Base-by-base conservation (phyloP, 2,113 vertebrate genomes). In the Regulus satrapa region DNA sequence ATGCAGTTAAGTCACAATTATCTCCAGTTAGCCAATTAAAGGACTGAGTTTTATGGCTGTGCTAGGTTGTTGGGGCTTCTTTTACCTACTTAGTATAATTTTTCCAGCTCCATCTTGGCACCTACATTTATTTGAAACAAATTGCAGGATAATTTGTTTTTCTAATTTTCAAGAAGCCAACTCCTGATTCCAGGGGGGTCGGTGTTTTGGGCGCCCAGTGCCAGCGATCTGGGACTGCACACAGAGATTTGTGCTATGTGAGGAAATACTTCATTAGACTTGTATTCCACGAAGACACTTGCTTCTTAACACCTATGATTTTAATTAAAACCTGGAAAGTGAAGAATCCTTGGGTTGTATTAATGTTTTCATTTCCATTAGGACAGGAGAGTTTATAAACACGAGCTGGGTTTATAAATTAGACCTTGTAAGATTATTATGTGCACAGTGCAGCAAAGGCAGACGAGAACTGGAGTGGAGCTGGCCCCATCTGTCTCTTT, bases 301-400 rank as follows among this genome's bases (percentile, higher is more conserved):
- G 69, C 96, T 98, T 97, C 97, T 98, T 97, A 98, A 98, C 34
- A 97, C 98, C 98, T 97, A 94, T 97, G 97, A 98, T 98, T 98
- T 98, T 98, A 98, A 98, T 98, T 98, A 98, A 98, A 98, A 98
- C 97, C 97, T 97, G 97, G 93, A 97, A 98, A 98, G 96, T 97
- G 97, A 98, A 98, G 97, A 98, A 98, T 98, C 96, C 95, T 98
- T 90, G 97, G 97, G 95, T 97, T 97, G 93, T 98, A 98, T 98
- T 98, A 98, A 98, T 98, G 98, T 97, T 97, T 98, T 97, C 96
- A 97, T 98, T 98, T 98, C 98, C 97, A 98, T 98, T 97, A 98
- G 97, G 97, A 97, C 15, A 62, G 87, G 92, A 6, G 97, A 97
- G 98, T 98, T 98, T 98, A 98, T 98, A 98, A 98, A 98, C 97